A percentile compares a stretch with the other conserved stretches of the same genome.
Evolutionary conservation across 2,113 vertebrate genomes (phyloP).

Genomic region (Aphelocoma coerulescens): DNA sequence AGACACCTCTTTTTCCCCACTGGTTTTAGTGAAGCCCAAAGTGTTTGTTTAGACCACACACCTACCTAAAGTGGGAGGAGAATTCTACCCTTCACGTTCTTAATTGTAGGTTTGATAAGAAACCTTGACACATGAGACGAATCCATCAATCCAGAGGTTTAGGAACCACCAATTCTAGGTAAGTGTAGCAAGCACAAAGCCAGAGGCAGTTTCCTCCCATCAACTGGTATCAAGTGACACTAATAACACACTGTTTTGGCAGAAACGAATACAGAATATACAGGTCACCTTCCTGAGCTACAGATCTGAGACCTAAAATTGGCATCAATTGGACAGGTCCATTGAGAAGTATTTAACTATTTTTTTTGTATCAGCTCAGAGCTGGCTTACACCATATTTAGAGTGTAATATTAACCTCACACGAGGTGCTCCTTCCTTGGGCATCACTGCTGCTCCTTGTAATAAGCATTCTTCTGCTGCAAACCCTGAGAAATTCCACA

Average conservation of each 20-base stretch:
- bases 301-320: constrained; percentile 2
- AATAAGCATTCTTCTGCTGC: neutral
- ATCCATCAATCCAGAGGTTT: neutral
- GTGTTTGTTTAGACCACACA: neutral
- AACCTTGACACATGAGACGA: neutral
- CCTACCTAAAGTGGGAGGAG: neutral
- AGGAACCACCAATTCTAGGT: neutral
- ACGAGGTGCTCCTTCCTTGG: neutral
- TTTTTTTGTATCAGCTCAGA: neutral
- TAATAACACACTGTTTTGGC: constrained; percentile 12
- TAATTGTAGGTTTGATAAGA: neutral
- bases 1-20: neutral
- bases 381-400: neutral
- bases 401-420: neutral
- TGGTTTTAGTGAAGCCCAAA: neutral
- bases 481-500: constrained; percentile 8
- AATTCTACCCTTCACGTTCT: neutral
- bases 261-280: neutral
- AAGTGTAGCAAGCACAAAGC: neutral
- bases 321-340: neutral
- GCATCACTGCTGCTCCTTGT: neutral
- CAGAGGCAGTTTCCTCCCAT: neutral
- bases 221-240: neutral
- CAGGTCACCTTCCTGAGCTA: neutral
- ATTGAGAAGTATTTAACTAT: neutral